Base-by-base conservation (phyloP, 2,888 invertebrate species). In the Crossocerus cetratus region DNA sequence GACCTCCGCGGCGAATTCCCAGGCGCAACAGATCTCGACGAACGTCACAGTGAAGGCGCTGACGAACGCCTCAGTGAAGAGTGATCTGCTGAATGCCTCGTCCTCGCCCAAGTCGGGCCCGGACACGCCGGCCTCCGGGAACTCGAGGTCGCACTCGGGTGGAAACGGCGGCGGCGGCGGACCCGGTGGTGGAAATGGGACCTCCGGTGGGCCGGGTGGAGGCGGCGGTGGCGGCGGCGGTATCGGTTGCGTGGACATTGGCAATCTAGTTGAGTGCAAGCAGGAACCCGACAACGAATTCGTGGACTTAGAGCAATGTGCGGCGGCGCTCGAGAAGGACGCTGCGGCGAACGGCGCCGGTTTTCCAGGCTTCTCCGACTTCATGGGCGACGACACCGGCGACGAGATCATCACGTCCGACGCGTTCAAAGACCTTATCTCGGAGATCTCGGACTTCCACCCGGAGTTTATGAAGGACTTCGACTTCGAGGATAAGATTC, bases 41-140 rank as follows among this genome's bases (percentile, higher is more conserved):
- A 97, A 97, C 92, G 97, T 97, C 69, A 97, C 97, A 64, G 97
- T 97, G 77, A 97, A 97, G 88, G 94, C 95, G 45, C 90, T 95
- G 83, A 94, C 94, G 78, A 95, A 94, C 88, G 93, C 94, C 59
- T 93, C 93, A 71, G 93, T 93, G 61, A 93, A 93, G 83, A 93
- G 93, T 83, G 93, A 93, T 83, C 91, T 92, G 32, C 86, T 89
- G 32, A 89, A 88, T 66, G 83, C 88, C 0, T 84, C 88, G 2
- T 90, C 92, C 2, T 92, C 92, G 14, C 92, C 92, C 13, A 92
- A 92, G 77, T 90, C 91, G 18, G 91, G 91, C 57, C 90, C 92
- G 11, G 90, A 91, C 42, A 90, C 91, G n/a, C 90, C 91, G 0
- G 82, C 86, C 2, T 82, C 87, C 14, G 81, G 79, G 16, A 86